Conservation (phyloP, 2,113 vertebrate species). For the Procapra przewalskii region DNA sequence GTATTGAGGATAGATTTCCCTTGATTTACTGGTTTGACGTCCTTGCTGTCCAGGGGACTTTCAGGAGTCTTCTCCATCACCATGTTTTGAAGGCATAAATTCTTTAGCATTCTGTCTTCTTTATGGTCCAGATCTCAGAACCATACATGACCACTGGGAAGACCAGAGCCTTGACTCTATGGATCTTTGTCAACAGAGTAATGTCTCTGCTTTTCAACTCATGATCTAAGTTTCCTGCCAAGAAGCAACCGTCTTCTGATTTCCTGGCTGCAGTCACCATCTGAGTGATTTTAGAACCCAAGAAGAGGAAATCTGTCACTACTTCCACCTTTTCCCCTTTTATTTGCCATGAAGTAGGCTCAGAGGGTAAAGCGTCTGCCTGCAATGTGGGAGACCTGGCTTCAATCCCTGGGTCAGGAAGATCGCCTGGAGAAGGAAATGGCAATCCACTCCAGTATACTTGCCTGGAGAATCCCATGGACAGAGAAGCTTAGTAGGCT, state of each 20-base stretch:
- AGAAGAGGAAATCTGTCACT: not conserved
- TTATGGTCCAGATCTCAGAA: not conserved
- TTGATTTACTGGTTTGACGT: not conserved
- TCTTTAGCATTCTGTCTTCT: not conserved
- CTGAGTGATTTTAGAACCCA: not conserved
- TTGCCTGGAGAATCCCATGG: no score
- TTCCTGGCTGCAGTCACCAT: not conserved
- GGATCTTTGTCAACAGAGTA: not conserved
- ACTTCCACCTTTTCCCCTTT: not conserved
- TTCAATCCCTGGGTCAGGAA: no score
- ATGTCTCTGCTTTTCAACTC: not conserved
- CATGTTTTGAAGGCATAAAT: not conserved
- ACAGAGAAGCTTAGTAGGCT: no score
- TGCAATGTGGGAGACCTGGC: no score
- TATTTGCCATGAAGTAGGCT: not conserved
- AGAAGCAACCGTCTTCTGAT: not conserved
- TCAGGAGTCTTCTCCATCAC: not conserved
- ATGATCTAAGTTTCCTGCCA: not conserved
- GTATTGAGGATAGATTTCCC: not conserved
- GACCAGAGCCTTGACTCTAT: not conserved
- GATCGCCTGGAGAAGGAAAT: no score
- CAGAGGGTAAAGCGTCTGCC: no score
- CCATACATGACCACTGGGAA: not conserved
- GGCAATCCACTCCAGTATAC: no score
- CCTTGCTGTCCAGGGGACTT: not conserved